These are phyloP conservation scores for Pristionchus entomophagus DNA, from an alignment of 2,888 invertebrate species.

Conservation along the genomic window DNA sequence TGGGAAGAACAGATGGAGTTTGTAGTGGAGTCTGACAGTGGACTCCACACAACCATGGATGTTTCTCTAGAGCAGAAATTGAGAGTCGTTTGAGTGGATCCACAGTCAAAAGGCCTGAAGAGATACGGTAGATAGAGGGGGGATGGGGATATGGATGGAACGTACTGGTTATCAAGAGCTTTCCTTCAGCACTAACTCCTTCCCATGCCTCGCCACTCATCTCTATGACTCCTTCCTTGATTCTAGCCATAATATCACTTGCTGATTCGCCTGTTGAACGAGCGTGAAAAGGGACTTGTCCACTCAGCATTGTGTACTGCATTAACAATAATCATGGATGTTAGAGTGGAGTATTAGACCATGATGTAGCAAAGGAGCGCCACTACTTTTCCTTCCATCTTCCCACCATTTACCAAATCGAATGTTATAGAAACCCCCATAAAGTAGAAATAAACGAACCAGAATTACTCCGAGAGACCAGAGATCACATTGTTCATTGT, in stretches of 20 bases:
- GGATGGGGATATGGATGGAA: neutral
- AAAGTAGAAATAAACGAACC: conserved; percentile 78
- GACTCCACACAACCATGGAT: conserved; percentile 82
- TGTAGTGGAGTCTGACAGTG: conserved; percentile 74
- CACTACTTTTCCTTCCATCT: no score
- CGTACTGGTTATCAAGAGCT: conserved; percentile 83
- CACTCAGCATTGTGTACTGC: conserved; percentile 88
- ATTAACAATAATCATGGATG: conserved; percentile 60
- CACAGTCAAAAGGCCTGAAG: conserved; percentile 84
- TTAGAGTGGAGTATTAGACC: neutral
- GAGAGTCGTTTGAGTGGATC: conserved; percentile 85
- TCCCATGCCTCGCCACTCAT: conserved; percentile 86
- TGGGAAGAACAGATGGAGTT: conserved; percentile 73
- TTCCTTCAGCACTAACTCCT: conserved; percentile 85
- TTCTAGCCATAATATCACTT: conserved; percentile 85
- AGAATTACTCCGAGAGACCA: conserved; percentile 96
- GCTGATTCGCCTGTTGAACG: conserved; percentile 85
- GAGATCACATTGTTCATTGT: conserved; percentile 93
- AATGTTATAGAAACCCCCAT: no score
- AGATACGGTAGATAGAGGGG: neutral
- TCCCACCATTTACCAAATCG: no score
- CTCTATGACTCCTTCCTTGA: conserved; percentile 86
- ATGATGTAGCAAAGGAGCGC: no score
- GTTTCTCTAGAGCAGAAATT: conserved; percentile 82
- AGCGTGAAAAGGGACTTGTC: conserved; percentile 88